A percentile compares a stretch with the other conserved stretches of the same genome.
Conservation (phyloP, 1,140 invertebrate species). For the Melipona quadrifasciata region DNA sequence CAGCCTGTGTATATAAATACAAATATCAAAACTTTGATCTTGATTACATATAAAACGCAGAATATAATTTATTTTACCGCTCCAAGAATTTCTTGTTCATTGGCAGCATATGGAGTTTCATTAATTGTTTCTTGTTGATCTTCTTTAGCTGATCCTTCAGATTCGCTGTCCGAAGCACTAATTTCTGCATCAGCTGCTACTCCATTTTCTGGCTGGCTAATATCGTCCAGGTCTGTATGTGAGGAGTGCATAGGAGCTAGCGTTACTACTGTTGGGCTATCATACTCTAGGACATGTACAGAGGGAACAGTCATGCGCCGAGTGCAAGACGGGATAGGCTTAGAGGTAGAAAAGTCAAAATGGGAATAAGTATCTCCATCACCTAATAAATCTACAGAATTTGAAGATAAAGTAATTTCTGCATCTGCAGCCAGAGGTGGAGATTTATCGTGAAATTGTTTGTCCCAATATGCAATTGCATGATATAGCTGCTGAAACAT, state of each 20-base stretch:
- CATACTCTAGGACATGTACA: slow-evolving; percentile 75
- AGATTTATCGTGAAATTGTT: slow-evolving; percentile 71
- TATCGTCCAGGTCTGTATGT: slow-evolving; percentile 80
- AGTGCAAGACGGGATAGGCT: slow-evolving; percentile 37
- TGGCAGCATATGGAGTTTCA: slow-evolving; percentile 85
- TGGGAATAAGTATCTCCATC: slow-evolving; percentile 41
- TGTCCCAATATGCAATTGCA: slow-evolving; percentile 82
- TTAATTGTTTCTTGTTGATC: slow-evolving; percentile 79
- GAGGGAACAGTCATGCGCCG: slow-evolving; percentile 76
- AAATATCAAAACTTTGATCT: neutral
- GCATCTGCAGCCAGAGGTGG: slow-evolving; percentile 64
- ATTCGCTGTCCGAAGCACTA: slow-evolving; percentile 81
- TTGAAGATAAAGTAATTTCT: slow-evolving; percentile 39
- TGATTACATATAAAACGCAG: neutral
- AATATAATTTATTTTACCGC: slow-evolving; percentile 79
- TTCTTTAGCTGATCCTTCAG: slow-evolving; percentile 82
- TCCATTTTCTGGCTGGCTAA: slow-evolving; percentile 80
- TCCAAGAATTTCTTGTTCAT: slow-evolving; percentile 87
- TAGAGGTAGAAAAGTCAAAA: slow-evolving; percentile 33
- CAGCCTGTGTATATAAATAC: slow-evolving; percentile 83
- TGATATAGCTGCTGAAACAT: slow-evolving; percentile 83
- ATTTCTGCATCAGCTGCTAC: slow-evolving; percentile 80
- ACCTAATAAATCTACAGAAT: slow-evolving; percentile 53
- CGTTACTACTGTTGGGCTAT: slow-evolving; percentile 77
- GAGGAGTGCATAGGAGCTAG: slow-evolving; percentile 78